Conservation (phyloP, 2,888 invertebrate genomes). For the Epicampocera succincta region DNA sequence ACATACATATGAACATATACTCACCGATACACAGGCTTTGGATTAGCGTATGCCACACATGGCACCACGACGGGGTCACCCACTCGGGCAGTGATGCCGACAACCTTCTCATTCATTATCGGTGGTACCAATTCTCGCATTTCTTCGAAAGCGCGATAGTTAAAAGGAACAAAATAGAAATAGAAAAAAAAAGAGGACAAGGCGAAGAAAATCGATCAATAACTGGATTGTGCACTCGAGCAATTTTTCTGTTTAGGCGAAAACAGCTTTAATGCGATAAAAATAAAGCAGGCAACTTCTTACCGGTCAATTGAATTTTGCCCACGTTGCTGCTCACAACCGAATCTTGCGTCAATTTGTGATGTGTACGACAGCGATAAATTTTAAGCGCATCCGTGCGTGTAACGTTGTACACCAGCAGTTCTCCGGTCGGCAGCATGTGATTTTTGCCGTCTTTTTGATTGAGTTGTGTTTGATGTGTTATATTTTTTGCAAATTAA, state of each 20-base stretch:
- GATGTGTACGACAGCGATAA: slow-evolving; percentile 85
- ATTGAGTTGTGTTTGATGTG: not conserved
- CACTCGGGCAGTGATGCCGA: slow-evolving; percentile 82
- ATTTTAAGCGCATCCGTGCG: slow-evolving; percentile 83
- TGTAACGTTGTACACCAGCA: slow-evolving; percentile 84
- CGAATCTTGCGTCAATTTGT: slow-evolving; percentile 84
- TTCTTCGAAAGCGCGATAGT: slow-evolving; percentile 76
- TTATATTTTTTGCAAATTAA: slow-evolving; percentile 25
- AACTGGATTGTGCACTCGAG: slow-evolving; percentile 36
- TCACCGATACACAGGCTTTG: slow-evolving; percentile 84
- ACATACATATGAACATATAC: slow-evolving; percentile 50
- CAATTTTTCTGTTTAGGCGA: slow-evolving; percentile 19
- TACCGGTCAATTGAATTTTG: slow-evolving; percentile 84
- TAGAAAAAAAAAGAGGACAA: slow-evolving; percentile 19
- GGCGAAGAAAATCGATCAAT: slow-evolving; percentile 35
- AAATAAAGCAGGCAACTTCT: slow-evolving; percentile 69
- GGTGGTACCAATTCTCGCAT: slow-evolving; percentile 84
- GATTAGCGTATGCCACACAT: slow-evolving; percentile 85
- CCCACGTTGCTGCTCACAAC: slow-evolving; percentile 84
- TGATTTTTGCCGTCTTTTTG: slow-evolving; percentile 83
- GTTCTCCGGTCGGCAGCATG: slow-evolving; percentile 84
- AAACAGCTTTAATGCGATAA: slow-evolving; percentile 4
- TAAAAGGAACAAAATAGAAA: not conserved
- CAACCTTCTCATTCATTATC: slow-evolving; percentile 83
- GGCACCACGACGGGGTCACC: slow-evolving; percentile 84